A percentile compares a stretch with the other conserved stretches of the same genome.
Conservation (phyloP, 1,140 invertebrate species). For the Hycleus phaleratus region DNA sequence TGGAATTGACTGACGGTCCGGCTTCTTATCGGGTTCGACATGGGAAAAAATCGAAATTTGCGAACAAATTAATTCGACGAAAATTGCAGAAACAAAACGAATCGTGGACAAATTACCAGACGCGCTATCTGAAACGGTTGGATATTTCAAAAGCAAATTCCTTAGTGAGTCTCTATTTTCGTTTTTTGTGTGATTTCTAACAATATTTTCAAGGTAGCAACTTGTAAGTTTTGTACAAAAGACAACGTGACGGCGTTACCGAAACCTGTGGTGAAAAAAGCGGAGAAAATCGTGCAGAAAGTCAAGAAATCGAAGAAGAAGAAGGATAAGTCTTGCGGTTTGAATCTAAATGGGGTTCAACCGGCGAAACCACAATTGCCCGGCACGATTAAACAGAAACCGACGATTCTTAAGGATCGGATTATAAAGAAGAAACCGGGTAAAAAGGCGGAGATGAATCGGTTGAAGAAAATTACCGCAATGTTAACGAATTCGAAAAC, state of each 20-base stretch:
- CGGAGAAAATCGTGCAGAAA: conserved; percentile 16
- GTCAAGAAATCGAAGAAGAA: conserved; percentile 19
- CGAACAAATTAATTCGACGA: not conserved
- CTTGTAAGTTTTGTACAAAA: conserved; percentile 26
- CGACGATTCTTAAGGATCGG: conserved; percentile 1
- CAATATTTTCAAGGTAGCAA: conserved; percentile 18
- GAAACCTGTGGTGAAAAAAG: conserved; percentile 9
- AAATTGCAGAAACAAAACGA: not conserved
- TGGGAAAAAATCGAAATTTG: not conserved
- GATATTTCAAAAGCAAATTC: not conserved
- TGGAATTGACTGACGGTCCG: conserved; percentile 2
- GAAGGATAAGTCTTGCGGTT: conserved; percentile 22
- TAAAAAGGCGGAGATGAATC: conserved; percentile 5
- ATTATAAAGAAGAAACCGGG: not conserved
- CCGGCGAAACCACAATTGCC: not conserved
- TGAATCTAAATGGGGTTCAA: conserved; percentile 14
- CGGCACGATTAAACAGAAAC: not conserved
- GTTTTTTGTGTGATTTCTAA: not conserved
- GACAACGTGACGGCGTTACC: not conserved
- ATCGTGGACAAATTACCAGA: not conserved
- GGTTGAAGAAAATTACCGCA: conserved; percentile 5
- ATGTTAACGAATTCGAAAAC: not conserved
- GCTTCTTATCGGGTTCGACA: not conserved
- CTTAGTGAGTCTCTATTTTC: conserved; percentile 2
- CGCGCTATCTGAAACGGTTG: too few species aligned